Evolutionary conservation across 1,140 invertebrate species (phyloP).

Genomic region (Eumaeus atala): DNA sequence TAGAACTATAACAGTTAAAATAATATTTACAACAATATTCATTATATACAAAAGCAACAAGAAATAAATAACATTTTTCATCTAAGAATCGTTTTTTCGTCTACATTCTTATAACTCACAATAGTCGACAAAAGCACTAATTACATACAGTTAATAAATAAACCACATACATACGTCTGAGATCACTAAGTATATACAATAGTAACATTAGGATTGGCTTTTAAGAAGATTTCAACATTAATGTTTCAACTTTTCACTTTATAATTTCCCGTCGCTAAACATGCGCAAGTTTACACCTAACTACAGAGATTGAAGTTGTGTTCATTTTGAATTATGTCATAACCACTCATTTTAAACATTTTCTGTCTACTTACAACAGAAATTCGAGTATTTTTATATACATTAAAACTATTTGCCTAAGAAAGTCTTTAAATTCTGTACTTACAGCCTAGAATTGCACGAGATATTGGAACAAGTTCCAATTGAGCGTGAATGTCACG

Average conservation of each 20-base stretch:
- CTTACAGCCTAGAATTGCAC: constrained; percentile 74
- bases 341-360: too few relatives aligned
- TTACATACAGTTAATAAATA: constrained; percentile 22
- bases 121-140: constrained; percentile 15
- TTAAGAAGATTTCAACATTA: constrained; percentile 1
- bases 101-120: constrained; percentile 17
- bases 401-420: not conserved
- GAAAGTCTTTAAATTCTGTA: constrained; percentile 33
- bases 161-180: constrained; percentile 16
- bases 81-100: constrained; percentile 2
- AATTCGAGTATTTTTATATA: not conserved
- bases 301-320: not conserved
- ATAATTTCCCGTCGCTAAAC: constrained; percentile 12
- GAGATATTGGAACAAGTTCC: constrained; percentile 41
- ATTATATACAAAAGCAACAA: constrained; percentile 40
- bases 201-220: constrained; percentile 8
- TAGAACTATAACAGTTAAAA: constrained; percentile 55
- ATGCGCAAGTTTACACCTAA: not conserved
- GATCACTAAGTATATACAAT: constrained; percentile 17
- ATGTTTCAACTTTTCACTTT: constrained; percentile 1
- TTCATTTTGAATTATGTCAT: constrained; percentile 3
- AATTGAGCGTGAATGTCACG: constrained; percentile 50
- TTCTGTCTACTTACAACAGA: too few relatives aligned
- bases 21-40: constrained; percentile 56
- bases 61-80: constrained; percentile 52